phyloP scores from a whole-genome alignment of 1,140 invertebrate species.

The Macrocentrus cingulum region DNA sequence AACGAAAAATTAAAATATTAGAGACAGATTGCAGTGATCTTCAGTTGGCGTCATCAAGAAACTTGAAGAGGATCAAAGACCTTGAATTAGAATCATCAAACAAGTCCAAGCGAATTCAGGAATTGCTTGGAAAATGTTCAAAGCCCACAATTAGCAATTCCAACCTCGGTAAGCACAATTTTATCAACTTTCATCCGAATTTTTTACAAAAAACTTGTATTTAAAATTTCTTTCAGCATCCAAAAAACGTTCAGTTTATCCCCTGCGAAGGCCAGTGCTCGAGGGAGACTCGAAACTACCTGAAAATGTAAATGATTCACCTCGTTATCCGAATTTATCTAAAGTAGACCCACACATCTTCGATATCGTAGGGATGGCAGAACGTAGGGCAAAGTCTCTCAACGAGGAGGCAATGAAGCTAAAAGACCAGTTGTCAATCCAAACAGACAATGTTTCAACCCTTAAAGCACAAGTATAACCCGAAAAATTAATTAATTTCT shows the following conservation, averaged over 20 bases:
- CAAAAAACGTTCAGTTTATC: slow-evolving; percentile 50
- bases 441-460: slow-evolving; percentile 49
- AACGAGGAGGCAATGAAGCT: slow-evolving; percentile 58
- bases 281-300: slow-evolving; percentile 44
- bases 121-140: slow-evolving; percentile 63
- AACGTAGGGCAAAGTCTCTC: slow-evolving; percentile 56
- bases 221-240: slow-evolving; percentile 31
- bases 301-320: slow-evolving; percentile 29
- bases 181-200: slow-evolving; percentile 20
- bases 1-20: slow-evolving; percentile 60
- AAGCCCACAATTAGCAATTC: slow-evolving; percentile 55
- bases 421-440: slow-evolving; percentile 53
- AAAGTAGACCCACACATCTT: slow-evolving; percentile 45
- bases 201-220: no score
- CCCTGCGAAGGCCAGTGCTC: slow-evolving; percentile 45
- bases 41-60: slow-evolving; percentile 62
- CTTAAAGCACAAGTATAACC: slow-evolving; percentile 53
- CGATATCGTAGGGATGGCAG: slow-evolving; percentile 53
- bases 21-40: slow-evolving; percentile 65
- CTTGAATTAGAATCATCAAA: slow-evolving; percentile 62
- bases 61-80: slow-evolving; percentile 61
- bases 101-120: slow-evolving; percentile 62
- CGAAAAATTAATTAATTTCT: not conserved
- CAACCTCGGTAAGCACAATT: slow-evolving; percentile 47
- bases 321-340: slow-evolving; percentile 35